phyloP scores from a whole-genome alignment of 2,113 vertebrate species.

The Phrynosoma blainvillii region DNA sequence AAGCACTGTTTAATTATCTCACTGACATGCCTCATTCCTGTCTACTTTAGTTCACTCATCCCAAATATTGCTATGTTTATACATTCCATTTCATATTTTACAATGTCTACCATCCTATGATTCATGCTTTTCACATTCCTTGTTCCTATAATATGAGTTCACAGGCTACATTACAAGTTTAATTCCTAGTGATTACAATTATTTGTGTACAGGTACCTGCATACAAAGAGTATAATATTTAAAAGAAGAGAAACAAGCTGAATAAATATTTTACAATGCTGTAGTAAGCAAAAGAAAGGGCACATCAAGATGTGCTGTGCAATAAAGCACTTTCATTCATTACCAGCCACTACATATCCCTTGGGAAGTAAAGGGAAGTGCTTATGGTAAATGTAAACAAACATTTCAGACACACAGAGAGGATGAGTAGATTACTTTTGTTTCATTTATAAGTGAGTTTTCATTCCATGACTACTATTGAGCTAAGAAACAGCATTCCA shows the following conservation, averaged over 20 bases:
- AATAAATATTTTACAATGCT: slow-evolving; percentile 11
- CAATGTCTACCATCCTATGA: no score
- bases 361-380: background rate
- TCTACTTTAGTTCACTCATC: no score
- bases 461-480: background rate
- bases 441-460: background rate
- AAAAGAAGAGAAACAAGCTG: background rate
- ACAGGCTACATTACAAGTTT: background rate
- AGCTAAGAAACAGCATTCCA: no score
- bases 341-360: slow-evolving; percentile 4
- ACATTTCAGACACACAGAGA: accelerated
- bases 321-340: slow-evolving; percentile 29
- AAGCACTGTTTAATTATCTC: no score
- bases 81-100: no score
- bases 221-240: background rate
- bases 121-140: no score
- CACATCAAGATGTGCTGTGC: background rate
- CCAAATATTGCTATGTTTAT: no score
- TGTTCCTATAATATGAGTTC: no score
- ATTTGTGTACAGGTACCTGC: background rate
- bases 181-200: background rate
- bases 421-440: background rate
- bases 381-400: background rate
- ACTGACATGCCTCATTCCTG: no score
- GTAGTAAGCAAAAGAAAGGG: background rate